Base-by-base conservation (phyloP, 2,888 invertebrate species). In the Tiphia femorata region DNA sequence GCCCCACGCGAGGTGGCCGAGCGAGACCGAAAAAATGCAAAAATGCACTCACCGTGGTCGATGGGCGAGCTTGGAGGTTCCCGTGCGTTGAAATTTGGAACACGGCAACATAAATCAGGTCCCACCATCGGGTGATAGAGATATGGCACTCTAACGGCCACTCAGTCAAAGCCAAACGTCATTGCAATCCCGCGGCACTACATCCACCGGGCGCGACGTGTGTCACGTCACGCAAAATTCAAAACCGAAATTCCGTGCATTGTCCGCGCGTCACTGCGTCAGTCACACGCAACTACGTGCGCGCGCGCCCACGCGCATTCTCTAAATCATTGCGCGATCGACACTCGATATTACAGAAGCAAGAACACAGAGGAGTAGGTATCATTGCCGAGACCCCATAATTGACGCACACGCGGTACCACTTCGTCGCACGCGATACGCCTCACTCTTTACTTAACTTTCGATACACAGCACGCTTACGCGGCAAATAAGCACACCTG, bases 181-280 rank as follows among this genome's bases (percentile, higher is more conserved):
- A 78, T 70, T 58, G 72, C 76, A 75, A 75, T 69, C 73, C 72
- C 69, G 62, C 60, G 64, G 73, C 76, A 75, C 77, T 76, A 76
- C 75, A 76, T 72, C 71, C 70, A 64, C 44, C 53, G 58, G 62
- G 64, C 70, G 64, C 66, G 73, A 72, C 72, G 67, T 62, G 67
- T 73, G 76, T 76, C 75, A 78, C 72, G 69, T 70, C 73, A 73
- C 62, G 73, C 74, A 74, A 81, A 80, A 78, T 80, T 80, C 80
- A 77, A 80, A 80, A 80, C 76, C 80, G 70, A 81, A 82, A 78
- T 79, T 79, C 75, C 78, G 70, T 64, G 74, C 71, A 82, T 80
- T 81, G 82, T 81, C 74, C 73, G 58, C 73, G 71, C 75, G 75
- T 79, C 80, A 79, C 62, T 67, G 72, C 75, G 75, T 78, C 70